Conservation (phyloP, 2,797 vertebrate genomes). For the Crenichthys baileyi region DNA sequence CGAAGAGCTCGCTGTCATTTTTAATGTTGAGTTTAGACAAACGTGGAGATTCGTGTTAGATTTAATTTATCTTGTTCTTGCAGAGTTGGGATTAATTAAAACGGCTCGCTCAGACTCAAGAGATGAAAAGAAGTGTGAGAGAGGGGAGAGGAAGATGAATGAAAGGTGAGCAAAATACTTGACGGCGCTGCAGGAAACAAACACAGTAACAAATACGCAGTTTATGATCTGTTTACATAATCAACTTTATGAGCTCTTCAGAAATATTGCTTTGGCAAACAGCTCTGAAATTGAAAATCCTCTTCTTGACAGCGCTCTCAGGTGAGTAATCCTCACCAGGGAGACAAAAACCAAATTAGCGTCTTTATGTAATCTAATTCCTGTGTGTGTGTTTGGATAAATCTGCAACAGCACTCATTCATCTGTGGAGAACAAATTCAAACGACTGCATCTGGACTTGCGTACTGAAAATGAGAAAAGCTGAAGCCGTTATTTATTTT, state of each 20-base stretch:
- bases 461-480: slow-evolving; percentile 39
- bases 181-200: slow-evolving; percentile 27
- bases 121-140: slow-evolving; percentile 16
- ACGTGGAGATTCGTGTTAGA: slow-evolving; percentile 32
- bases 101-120: slow-evolving; percentile 22
- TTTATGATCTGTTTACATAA: slow-evolving; percentile 50
- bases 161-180: slow-evolving; percentile 20
- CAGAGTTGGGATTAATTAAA: slow-evolving; percentile 61
- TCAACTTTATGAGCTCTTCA: slow-evolving; percentile 28
- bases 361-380: slow-evolving; percentile 16
- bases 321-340: slow-evolving; percentile 30
- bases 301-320: slow-evolving; percentile 15
- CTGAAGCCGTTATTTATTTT: slow-evolving; percentile 63
- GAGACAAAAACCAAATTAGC: slow-evolving; percentile 17
- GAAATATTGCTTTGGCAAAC: slow-evolving; percentile 6
- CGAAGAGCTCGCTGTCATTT: slow-evolving; percentile 34
- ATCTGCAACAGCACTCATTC: slow-evolving; percentile 15
- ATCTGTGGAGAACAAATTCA: slow-evolving; percentile 17
- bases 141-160: slow-evolving; percentile 31
- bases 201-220: slow-evolving; percentile 21
- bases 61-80: slow-evolving; percentile 51
- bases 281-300: slow-evolving; percentile 18
- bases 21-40: slow-evolving; percentile 41
- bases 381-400: slow-evolving; percentile 20
- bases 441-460: slow-evolving; percentile 12